Evolutionary conservation across 2,888 invertebrate genomes (phyloP).

Genomic region (Spodoptera picta): DNA sequence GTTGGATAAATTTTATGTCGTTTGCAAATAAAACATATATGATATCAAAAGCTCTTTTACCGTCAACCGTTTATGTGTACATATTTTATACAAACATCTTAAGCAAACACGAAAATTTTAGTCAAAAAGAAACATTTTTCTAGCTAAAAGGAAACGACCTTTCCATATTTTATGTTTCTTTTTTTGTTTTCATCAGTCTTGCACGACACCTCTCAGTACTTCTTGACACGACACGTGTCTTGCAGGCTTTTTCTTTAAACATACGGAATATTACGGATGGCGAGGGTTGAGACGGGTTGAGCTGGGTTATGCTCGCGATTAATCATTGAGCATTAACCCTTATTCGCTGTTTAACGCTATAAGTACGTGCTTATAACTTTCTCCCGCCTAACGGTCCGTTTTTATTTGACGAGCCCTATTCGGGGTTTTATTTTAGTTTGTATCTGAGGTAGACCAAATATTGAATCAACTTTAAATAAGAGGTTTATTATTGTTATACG

Average conservation of each 20-base stretch:
- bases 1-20: background rate
- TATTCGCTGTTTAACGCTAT: constrained; percentile 52
- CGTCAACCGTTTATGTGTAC: background rate
- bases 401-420: constrained; percentile 32
- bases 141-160: constrained; percentile 13
- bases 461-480: constrained; percentile 29
- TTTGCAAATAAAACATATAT: background rate
- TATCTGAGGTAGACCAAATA: constrained; percentile 32
- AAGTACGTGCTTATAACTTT: constrained; percentile 52
- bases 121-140: constrained; percentile 4
- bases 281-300: constrained; percentile 52
- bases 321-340: constrained; percentile 66
- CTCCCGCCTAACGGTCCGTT: constrained; percentile 14
- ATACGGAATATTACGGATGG: constrained; percentile 59
- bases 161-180: constrained; percentile 17
- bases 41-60: background rate
- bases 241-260: constrained; percentile 53
- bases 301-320: constrained; percentile 59
- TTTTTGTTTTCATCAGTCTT: constrained; percentile 50
- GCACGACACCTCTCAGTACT: constrained; percentile 38
- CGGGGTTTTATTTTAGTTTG: constrained; percentile 29
- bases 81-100: too few relatives aligned
- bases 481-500: constrained; percentile 38
- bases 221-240: constrained; percentile 49
- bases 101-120: constrained; percentile 2